Percentiles rank a stretch among this genome's conserved stretches.
These are phyloP conservation scores for Battus philenor DNA, from an alignment of 1,140 invertebrate genomes.

Conservation along the genomic window DNA sequence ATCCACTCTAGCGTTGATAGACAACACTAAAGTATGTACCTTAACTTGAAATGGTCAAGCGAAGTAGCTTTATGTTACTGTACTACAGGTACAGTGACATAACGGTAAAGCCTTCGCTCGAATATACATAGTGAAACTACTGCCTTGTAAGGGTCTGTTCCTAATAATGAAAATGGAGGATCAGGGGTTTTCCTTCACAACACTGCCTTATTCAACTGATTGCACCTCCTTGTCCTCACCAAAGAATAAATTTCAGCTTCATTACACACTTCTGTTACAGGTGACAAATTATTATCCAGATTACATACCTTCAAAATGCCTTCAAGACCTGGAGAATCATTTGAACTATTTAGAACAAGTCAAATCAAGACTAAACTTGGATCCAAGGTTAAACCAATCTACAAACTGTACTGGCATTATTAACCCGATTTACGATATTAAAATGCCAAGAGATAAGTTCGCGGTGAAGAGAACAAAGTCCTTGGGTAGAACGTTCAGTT, in stretches of 20 bases:
- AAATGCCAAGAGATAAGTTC: slow-evolving; percentile 54
- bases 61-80: too few species aligned
- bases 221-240: too few species aligned
- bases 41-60: too few species aligned
- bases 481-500: slow-evolving; percentile 49
- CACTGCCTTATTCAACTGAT: too few species aligned
- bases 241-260: slow-evolving; percentile 4
- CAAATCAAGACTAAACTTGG: slow-evolving; percentile 18
- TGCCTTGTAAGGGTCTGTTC: too few species aligned
- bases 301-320: slow-evolving; percentile 37
- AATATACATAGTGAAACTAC: too few species aligned
- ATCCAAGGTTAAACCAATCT: slow-evolving; percentile 21
- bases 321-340: slow-evolving; percentile 31
- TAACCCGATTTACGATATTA: slow-evolving; percentile 58
- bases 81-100: too few species aligned
- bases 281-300: slow-evolving; percentile 28
- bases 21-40: too few species aligned
- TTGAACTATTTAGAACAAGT: slow-evolving; percentile 19
- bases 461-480: slow-evolving; percentile 57
- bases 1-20: too few species aligned
- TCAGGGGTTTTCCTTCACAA: too few species aligned
- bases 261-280: slow-evolving; percentile 32
- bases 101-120: too few species aligned
- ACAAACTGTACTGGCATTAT: slow-evolving; percentile 48
- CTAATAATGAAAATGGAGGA: too few species aligned